phyloP scores from a whole-genome alignment of 2,113 vertebrate species.

The Eurystomus gularis region DNA sequence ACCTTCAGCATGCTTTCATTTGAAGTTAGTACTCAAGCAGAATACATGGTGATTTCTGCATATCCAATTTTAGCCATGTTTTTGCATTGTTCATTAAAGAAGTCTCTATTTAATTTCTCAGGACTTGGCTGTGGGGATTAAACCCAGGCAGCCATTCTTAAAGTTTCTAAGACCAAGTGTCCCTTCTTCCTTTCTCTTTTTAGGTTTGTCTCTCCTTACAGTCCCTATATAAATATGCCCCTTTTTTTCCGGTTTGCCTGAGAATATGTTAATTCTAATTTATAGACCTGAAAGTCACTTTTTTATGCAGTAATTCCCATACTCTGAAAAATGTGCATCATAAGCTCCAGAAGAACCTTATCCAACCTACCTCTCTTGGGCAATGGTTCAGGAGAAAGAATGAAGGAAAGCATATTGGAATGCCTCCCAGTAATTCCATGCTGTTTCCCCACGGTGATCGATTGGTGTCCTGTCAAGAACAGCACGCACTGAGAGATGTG shows the following conservation, averaged over 20 bases:
- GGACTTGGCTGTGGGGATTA: neutral
- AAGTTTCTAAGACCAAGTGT: neutral
- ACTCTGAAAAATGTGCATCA: neutral
- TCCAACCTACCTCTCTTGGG: neutral
- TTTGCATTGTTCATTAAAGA: neutral
- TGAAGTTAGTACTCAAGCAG: neutral
- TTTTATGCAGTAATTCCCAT: neutral
- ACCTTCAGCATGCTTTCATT: neutral
- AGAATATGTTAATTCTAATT: neutral
- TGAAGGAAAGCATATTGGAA: neutral
- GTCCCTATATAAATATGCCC: neutral
- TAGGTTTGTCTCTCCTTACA: neutral
- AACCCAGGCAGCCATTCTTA: neutral
- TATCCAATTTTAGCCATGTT: neutral
- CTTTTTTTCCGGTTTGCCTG: neutral
- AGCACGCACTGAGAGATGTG: neutral
- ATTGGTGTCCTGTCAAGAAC: neutral
- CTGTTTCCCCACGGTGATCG: neutral
- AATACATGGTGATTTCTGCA: neutral
- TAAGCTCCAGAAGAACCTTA: neutral
- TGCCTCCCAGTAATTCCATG: neutral
- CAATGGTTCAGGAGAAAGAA: neutral
- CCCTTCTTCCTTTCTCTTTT: neutral
- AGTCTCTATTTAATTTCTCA: neutral
- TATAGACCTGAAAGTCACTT: neutral